Evolutionary conservation across 1,140 invertebrate species (phyloP).

Genomic region (Mactra quadrangularis): DNA sequence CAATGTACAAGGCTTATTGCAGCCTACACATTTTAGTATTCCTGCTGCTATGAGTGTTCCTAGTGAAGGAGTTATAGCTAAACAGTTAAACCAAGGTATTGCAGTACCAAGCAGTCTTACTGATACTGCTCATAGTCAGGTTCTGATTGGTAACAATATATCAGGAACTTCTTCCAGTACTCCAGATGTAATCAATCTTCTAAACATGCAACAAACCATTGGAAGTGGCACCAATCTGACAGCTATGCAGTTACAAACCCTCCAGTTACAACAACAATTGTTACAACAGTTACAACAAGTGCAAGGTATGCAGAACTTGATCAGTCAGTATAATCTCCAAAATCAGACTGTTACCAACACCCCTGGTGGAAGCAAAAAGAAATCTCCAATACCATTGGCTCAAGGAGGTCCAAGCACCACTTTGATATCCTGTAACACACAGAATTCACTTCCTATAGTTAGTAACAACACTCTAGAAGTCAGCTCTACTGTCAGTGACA

Average conservation of each 20-base stretch:
- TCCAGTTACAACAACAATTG: conserved; percentile 76
- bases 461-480: background rate
- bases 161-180: conserved; percentile 32
- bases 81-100: background rate
- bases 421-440: background rate
- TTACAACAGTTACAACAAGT: conserved; percentile 75
- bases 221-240: conserved; percentile 67
- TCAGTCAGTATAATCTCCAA: conserved; percentile 72
- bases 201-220: conserved; percentile 71
- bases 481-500: background rate
- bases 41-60: too few relatives aligned
- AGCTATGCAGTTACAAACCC: conserved; percentile 72
- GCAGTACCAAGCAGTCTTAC: background rate
- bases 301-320: conserved; percentile 76
- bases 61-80: too few relatives aligned
- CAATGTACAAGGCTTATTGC: background rate
- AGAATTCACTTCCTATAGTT: background rate
- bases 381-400: too few relatives aligned
- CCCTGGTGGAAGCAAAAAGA: background rate
- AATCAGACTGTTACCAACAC: conserved; percentile 13
- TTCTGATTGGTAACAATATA: background rate
- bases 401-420: background rate
- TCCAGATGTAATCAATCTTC: conserved; percentile 60
- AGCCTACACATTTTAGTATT: too few relatives aligned
- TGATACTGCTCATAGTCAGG: conserved; percentile 4